Conservation (phyloP, 2,888 invertebrate genomes). For the Digitonthophagus gazella region DNA sequence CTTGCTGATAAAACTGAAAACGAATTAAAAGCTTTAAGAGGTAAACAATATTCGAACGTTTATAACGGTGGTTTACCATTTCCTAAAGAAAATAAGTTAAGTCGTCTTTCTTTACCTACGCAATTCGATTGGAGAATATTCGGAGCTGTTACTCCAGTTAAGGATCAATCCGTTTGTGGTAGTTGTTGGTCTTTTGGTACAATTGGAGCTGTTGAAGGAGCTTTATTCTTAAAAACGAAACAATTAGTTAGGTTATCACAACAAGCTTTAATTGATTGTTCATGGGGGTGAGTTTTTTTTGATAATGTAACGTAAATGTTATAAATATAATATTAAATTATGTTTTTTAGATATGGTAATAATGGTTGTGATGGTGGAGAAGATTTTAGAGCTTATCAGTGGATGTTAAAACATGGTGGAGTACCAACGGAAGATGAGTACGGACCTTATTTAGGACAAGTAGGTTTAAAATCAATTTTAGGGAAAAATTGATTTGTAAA, state of each 20-base stretch:
- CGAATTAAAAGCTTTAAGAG: slow-evolving; percentile 74
- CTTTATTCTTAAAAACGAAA: slow-evolving; percentile 79
- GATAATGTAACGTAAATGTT: neutral
- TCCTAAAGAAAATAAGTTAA: slow-evolving; percentile 59
- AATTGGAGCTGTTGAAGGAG: slow-evolving; percentile 89
- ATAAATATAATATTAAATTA: slow-evolving; percentile 18
- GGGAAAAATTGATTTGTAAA: slow-evolving; percentile 2
- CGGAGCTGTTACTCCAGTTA: slow-evolving; percentile 93
- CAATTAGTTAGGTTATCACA: slow-evolving; percentile 82
- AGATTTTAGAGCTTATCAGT: slow-evolving; percentile 89
- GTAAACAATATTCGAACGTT: slow-evolving; percentile 61
- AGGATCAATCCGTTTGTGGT: slow-evolving; percentile 96
- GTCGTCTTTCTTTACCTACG: slow-evolving; percentile 64
- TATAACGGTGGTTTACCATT: slow-evolving; percentile 79
- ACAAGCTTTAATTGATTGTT: slow-evolving; percentile 93
- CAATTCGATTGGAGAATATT: slow-evolving; percentile 86
- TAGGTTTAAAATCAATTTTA: slow-evolving; percentile 44
- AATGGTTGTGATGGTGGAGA: slow-evolving; percentile 99
- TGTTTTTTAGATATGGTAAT: slow-evolving; percentile 68
- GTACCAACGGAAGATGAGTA: slow-evolving; percentile 89
- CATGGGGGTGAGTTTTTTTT: slow-evolving; percentile 71
- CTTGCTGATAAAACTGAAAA: slow-evolving; percentile 77
- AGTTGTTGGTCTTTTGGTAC: slow-evolving; percentile 98
- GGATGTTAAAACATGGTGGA: slow-evolving; percentile 87
- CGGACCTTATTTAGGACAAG: slow-evolving; percentile 87